These are phyloP conservation scores for Tetragnatha versicolor DNA, from an alignment of 1,140 invertebrate species.

Conservation along the genomic window DNA sequence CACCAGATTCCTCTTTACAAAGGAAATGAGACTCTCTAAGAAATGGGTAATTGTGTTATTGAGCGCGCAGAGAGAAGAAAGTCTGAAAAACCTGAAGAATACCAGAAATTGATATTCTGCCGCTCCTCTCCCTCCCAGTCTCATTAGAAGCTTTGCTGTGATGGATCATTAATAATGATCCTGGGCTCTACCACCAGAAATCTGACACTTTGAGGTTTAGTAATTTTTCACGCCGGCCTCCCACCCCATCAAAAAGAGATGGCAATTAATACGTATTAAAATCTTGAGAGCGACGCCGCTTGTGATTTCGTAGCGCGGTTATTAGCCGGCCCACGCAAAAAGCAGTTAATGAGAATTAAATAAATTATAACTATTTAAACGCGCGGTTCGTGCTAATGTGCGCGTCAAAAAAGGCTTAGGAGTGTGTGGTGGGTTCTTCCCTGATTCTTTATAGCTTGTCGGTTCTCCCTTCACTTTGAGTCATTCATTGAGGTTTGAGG, in stretches of 20 bases:
- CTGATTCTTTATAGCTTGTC: no score
- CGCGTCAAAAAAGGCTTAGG: no score
- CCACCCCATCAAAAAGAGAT: conserved; percentile 54
- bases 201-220: conserved; percentile 54
- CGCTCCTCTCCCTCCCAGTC: conserved; percentile 29
- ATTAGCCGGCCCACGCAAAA: conserved; percentile 44
- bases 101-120: conserved; percentile 46
- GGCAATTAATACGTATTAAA: conserved; percentile 56
- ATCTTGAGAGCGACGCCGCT: conserved; percentile 50
- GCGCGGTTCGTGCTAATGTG: no score
- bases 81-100: conserved; percentile 23
- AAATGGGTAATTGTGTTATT: conserved; percentile 54
- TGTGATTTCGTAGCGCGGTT: conserved; percentile 43
- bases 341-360: conserved; percentile 44
- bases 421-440: no score
- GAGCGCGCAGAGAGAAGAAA: conserved; percentile 37
- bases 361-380: conserved; percentile 40
- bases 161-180: conserved; percentile 55
- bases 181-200: conserved; percentile 47
- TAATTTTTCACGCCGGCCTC: conserved; percentile 53
- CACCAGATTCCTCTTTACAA: conserved; percentile 28
- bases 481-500: no score
- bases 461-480: no score
- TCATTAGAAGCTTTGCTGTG: conserved; percentile 52
- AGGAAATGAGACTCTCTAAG: conserved; percentile 38